Conservation (phyloP, 2,113 vertebrate species). For the Capreolus pygargus region DNA sequence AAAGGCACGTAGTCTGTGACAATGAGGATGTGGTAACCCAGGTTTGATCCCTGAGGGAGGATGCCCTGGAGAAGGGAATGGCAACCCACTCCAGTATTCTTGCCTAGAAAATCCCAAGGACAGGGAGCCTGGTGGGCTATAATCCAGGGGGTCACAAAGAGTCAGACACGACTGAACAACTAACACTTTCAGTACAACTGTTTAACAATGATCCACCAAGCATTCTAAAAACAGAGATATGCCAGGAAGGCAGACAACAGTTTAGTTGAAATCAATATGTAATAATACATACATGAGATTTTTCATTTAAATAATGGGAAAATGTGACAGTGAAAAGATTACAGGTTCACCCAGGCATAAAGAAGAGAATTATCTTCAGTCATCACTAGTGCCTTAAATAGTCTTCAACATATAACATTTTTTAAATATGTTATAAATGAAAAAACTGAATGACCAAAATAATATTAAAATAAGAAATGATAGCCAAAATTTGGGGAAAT, state of each 20-base stretch:
- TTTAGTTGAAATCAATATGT: neutral
- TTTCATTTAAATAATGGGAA: neutral
- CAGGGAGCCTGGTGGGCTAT: neutral
- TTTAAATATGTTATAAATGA: neutral
- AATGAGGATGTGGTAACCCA: neutral
- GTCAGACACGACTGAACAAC: neutral
- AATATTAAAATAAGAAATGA: neutral
- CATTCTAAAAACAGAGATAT: neutral
- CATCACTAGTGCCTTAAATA: neutral
- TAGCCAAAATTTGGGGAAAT: neutral
- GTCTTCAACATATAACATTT: neutral
- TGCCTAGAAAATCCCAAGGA: neutral
- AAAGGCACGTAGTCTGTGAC: neutral
- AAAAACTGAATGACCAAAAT: neutral
- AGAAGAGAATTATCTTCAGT: neutral
- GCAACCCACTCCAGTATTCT: neutral
- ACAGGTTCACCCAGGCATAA: neutral
- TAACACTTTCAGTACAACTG: neutral
- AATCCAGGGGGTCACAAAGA: neutral
- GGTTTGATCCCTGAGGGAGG: neutral
- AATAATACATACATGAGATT: neutral
- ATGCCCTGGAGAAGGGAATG: neutral
- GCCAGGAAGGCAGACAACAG: neutral
- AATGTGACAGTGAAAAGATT: neutral
- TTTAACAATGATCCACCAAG: neutral